Base-by-base conservation (phyloP, 92 coral and sea anemone species). In the Meandrina meandrites region DNA sequence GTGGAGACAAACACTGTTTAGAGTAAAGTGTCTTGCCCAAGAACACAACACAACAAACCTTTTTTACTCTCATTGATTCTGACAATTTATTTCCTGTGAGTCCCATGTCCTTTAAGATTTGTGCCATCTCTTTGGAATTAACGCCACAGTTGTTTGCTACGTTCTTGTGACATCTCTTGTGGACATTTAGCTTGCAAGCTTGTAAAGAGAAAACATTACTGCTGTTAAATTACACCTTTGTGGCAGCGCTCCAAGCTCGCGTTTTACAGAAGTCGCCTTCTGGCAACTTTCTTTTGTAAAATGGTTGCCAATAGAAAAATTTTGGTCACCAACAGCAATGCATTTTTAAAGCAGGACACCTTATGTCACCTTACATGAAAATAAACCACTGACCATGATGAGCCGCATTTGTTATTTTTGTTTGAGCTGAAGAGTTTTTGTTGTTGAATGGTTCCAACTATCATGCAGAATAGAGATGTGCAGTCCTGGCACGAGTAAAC, bases 111-210 rank as follows among this genome's bases (percentile, higher is more conserved):
- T 91, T 89, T 9, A 96, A 90, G 66, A 92, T 75, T 74, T 87
- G 87, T 36, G 99, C 98, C 94, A 96, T 92, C 87, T 95, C 91
- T 84, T 96, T 96, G 16, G 98, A 91, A 75, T 96, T 93, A 14
- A 95, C 91, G 12, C 99, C 99, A 92, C 99, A 96, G 53, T 92
- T 96, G 48, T 96, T 96, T 42, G 98, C 98, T n/a, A 96, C 99
- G 79, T 93, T 92, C 64, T 58, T 79, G 75, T 95, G 98, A 80
- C 99, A 96, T 54, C 99, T 86, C 76, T 92, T 94, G 90, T 96
- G 99, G 1, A 96, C 98, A 47, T 96, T 94, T 86, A 96, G 87
- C 56, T 93, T 92, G 81, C 99, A 96, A 24, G 88, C 99, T 96
- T 84, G 31, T 78, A 79, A 85, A 87, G 35, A 57, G 53, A 66